Conservation (phyloP, 2,888 invertebrate species). For the Diaperis boleti region DNA sequence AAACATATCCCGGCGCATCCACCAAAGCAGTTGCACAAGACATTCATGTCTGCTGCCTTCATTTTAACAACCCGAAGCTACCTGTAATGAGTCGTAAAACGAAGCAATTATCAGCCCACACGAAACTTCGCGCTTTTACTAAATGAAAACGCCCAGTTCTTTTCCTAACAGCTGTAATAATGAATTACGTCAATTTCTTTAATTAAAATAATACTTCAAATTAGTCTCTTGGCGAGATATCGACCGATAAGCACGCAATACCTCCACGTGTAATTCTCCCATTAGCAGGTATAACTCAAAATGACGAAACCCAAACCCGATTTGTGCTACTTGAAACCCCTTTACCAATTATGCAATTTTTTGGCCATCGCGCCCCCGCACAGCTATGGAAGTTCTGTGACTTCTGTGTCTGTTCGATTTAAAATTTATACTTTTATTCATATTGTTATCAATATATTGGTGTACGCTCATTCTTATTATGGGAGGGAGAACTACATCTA, state of each 20-base stretch:
- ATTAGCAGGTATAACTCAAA: neutral
- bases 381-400: neutral
- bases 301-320: conserved; percentile 3
- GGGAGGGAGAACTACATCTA: conserved; percentile 22
- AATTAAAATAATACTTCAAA: neutral
- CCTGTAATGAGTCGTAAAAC: no score
- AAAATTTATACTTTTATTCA: conserved; percentile 19
- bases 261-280: neutral
- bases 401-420: conserved; percentile 5
- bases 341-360: conserved; percentile 23
- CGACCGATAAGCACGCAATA: conserved; percentile 1
- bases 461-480: conserved; percentile 16
- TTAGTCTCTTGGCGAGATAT: neutral
- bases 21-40: no score
- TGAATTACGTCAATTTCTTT: neutral
- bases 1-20: no score
- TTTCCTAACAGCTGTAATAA: no score
- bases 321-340: conserved; percentile 7
- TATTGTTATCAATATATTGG: neutral
- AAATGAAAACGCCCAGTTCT: no score
- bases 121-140: no score
- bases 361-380: conserved; percentile 19
- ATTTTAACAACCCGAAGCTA: no score
- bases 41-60: no score
- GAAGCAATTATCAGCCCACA: no score